A percentile compares a stretch with the other conserved stretches of the same genome.
Conservation (phyloP, 2,113 vertebrate species). For the Oreotrochilus melanogaster region DNA sequence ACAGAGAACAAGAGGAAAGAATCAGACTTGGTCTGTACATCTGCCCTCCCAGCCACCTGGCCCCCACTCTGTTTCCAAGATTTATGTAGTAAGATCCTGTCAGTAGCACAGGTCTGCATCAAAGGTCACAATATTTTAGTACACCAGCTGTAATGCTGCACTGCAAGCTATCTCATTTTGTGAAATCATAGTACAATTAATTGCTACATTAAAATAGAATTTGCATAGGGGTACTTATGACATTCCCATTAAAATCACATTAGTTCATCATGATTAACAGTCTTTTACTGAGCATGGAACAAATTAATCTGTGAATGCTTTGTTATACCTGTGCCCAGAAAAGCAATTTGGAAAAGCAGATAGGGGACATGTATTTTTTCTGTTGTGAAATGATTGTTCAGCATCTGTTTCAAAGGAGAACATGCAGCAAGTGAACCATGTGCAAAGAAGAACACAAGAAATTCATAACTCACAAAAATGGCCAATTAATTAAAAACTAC, state of each 20-base stretch:
- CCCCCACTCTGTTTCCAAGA: not conserved
- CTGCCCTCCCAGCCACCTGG: rapidly evolving
- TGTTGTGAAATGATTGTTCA: not conserved
- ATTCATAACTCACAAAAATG: not conserved
- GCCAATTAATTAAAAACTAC: not conserved
- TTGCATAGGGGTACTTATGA: slow-evolving; percentile 6
- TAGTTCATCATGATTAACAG: slow-evolving; percentile 50
- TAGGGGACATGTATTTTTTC: not conserved
- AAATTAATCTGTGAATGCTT: slow-evolving; percentile 18
- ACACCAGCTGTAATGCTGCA: not conserved
- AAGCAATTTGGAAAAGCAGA: not conserved
- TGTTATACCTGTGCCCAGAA: slow-evolving; percentile 6
- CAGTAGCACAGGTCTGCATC: not conserved
- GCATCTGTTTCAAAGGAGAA: not conserved
- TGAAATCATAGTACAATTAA: slow-evolving; percentile 33
- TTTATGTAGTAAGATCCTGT: not conserved
- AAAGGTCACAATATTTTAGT: not conserved
- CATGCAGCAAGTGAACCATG: not conserved
- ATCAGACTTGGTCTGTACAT: not conserved
- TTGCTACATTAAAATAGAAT: slow-evolving; percentile 29
- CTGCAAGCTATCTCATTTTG: not conserved
- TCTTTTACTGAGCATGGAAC: not conserved
- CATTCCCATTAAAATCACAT: slow-evolving; percentile 56
- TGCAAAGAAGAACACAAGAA: not conserved
- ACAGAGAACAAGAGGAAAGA: not conserved